These are phyloP conservation scores for Knipowitschia caucasica DNA, from an alignment of 2,797 vertebrate genomes.

Conservation along the genomic window DNA sequence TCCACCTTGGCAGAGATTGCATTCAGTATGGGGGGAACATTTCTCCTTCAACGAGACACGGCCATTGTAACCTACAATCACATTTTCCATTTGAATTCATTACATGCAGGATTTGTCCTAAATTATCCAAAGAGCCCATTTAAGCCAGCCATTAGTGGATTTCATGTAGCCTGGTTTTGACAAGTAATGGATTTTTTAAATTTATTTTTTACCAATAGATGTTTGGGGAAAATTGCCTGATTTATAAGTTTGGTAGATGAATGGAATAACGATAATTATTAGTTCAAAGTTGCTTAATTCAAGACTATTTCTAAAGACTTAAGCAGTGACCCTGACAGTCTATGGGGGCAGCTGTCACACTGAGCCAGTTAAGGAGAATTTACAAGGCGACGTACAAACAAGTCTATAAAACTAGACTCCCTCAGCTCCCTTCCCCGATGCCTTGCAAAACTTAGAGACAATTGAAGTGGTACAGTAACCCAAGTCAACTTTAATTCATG, in stretches of 20 bases:
- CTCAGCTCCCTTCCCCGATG: slow-evolving; percentile 35
- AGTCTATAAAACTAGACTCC: slow-evolving; percentile 53
- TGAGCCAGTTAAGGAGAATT: slow-evolving; percentile 50
- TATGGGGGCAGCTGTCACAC: slow-evolving; percentile 41
- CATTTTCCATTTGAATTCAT: slow-evolving; percentile 36
- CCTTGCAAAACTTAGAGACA: slow-evolving; percentile 37
- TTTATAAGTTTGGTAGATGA: background rate
- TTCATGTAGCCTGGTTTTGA: slow-evolving; percentile 6
- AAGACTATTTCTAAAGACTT: background rate
- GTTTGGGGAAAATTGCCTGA: background rate
- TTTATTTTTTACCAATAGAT: background rate
- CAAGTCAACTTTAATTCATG: slow-evolving; percentile 18
- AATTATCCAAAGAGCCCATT: slow-evolving; percentile 21
- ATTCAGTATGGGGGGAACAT: slow-evolving; percentile 8
- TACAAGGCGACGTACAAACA: slow-evolving; percentile 55
- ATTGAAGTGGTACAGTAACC: slow-evolving; percentile 31
- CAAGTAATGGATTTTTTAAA: background rate
- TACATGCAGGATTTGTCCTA: slow-evolving; percentile 6
- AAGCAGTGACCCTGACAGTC: slow-evolving; percentile 2
- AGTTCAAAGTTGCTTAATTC: background rate
- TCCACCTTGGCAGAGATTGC: background rate
- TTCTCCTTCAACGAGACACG: slow-evolving; percentile 2
- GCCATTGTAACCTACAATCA: slow-evolving; percentile 34
- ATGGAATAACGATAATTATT: background rate
- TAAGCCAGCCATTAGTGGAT: slow-evolving; percentile 26